Evolutionary conservation across 1,140 invertebrate genomes (phyloP).

Genomic region (Plodia interpunctella): DNA sequence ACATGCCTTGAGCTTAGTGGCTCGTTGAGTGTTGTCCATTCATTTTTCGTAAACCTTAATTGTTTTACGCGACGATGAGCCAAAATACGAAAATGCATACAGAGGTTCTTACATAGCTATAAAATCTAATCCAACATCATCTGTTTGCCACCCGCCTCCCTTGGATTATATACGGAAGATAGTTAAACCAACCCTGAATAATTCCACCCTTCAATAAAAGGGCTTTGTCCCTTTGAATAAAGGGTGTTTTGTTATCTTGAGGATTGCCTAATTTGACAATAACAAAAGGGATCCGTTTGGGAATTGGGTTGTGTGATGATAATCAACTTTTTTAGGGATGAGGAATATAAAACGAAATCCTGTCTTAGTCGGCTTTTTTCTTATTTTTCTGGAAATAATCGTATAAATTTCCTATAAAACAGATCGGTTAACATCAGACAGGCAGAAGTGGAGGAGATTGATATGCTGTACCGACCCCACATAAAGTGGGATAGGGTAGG

Average conservation of each 20-base stretch:
- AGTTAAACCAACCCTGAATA: conserved; percentile 70
- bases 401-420: no score
- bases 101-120: conserved; percentile 16
- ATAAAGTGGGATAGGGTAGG: no score
- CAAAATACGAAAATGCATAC: background rate
- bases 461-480: no score
- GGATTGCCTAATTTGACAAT: conserved; percentile 77
- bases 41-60: no score
- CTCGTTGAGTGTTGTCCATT: no score
- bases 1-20: no score
- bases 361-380: background rate
- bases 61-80: no score
- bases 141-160: conserved; percentile 24
- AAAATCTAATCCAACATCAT: conserved; percentile 23
- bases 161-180: conserved; percentile 67
- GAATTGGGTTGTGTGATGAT: conserved; percentile 55
- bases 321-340: conserved; percentile 57
- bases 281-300: conserved; percentile 70
- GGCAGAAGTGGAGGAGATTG: no score
- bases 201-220: conserved; percentile 68
- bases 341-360: background rate
- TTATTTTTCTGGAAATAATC: no score
- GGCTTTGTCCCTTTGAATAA: conserved; percentile 66
- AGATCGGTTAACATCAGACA: no score
- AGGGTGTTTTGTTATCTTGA: conserved; percentile 77